phyloP scores from a whole-genome alignment of 2,888 invertebrate genomes.

The Phortica magna region DNA sequence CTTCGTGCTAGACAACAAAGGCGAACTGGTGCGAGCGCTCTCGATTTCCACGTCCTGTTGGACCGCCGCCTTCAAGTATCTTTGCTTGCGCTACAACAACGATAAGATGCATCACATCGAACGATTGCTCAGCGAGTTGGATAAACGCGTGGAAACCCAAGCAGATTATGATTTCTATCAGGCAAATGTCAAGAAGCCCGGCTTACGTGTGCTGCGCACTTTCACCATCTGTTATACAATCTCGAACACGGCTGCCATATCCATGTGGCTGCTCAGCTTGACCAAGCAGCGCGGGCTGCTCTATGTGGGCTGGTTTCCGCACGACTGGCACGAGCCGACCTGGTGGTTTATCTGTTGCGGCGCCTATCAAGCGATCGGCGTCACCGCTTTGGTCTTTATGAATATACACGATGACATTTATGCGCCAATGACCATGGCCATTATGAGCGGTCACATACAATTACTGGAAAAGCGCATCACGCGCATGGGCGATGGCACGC shows the following conservation, averaged over 20 bases:
- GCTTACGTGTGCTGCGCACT: not conserved
- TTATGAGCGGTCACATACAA: conserved; percentile 14
- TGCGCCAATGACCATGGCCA: conserved; percentile 9
- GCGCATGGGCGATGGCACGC: not conserved
- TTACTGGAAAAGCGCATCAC: not conserved
- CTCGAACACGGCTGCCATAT: not conserved
- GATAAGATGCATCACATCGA: conserved; percentile 17
- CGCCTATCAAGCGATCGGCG: conserved; percentile 1
- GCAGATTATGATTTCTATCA: not conserved
- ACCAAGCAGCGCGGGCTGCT: not conserved
- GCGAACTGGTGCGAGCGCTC: not conserved
- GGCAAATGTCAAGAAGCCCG: not conserved
- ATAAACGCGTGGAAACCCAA: not conserved
- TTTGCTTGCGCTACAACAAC: not conserved
- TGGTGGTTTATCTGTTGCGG: not conserved
- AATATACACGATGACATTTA: conserved; percentile 3
- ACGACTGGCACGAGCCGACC: not conserved
- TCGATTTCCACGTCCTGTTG: not conserved
- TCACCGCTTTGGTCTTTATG: not conserved
- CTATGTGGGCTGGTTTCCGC: conserved; percentile 16
- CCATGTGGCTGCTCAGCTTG: not conserved
- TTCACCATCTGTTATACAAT: not conserved
- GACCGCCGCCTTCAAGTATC: not conserved
- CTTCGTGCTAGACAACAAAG: not conserved
- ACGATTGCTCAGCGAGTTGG: not conserved